Base-by-base conservation (phyloP, 2,113 vertebrate species). In the Oostethus manadensis region DNA sequence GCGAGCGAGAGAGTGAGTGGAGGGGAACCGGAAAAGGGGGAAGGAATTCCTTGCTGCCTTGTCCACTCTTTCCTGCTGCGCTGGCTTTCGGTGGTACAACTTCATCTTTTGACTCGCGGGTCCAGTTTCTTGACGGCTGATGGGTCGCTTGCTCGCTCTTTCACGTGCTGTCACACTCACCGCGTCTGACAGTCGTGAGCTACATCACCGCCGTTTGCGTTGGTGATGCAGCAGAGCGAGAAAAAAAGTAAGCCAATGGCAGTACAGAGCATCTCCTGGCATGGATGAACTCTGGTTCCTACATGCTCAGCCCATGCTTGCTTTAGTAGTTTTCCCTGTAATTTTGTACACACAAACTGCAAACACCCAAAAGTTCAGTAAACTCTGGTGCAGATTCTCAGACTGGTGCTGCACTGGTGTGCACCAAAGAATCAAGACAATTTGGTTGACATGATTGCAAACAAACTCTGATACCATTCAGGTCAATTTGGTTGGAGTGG, bases 21-120 rank as follows among this genome's bases (percentile, higher is more conserved):
- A 55, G 35, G 35, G 53, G 33, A 55, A 40, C 62, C n/a, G 58
- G 60, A 45, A 60, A 75, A 56, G 44, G 59, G 60, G 74, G 57
- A 63, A 14, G 67, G 65, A 78, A 73, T 70, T 69, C 66, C 23
- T 50, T 4, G 40, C 68, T 70, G 76, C 68, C 72, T 77, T 69
- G 68, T 73, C 51, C 73, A 66, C 60, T 18, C 68, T 68, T 66
- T 79, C 76, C 66, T 80, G 69, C 77, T 64, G 64, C 47, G 64
- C 11, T 42, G 38, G 38, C 11, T 42, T 42, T 42, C 14, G 38
- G 38, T 42, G 38, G 38, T 42, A 42, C 76, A 63, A 77, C 68
- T 50, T 64, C 49, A 17, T 71, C 1, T 43, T 46, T 6, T 18
- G 29, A 66, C 62, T 38, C 74, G 59, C 60, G 1, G 54, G 53